Conservation (phyloP, 1,140 invertebrate genomes). For the Drosophila pruinosa region DNA sequence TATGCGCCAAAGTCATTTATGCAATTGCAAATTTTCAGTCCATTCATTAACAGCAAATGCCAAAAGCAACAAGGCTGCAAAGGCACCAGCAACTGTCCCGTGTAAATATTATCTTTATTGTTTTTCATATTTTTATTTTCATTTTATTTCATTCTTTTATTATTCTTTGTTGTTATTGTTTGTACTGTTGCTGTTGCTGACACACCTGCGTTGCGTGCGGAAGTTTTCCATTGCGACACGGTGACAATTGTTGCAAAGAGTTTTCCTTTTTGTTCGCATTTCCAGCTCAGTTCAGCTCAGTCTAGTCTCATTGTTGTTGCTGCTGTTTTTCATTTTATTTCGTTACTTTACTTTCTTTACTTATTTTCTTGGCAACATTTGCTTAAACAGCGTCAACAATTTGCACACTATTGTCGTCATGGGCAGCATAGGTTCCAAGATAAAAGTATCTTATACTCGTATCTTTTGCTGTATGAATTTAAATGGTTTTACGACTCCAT, state of each 20-base stretch:
- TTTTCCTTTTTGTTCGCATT: slow-evolving; percentile 4
- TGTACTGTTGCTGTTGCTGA: slow-evolving; percentile 29
- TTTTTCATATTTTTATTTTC: slow-evolving; percentile 41
- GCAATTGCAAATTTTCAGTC: slow-evolving; percentile 51
- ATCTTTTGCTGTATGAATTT: slow-evolving; percentile 60
- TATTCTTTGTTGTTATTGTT: slow-evolving; percentile 28
- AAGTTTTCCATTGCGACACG: slow-evolving; percentile 51
- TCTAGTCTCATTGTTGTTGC: background rate
- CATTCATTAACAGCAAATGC: slow-evolving; percentile 50
- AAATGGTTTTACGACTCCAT: slow-evolving; percentile 67
- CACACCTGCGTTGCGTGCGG: slow-evolving; percentile 45
- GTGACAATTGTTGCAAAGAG: slow-evolving; percentile 56
- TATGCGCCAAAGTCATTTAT: slow-evolving; percentile 36
- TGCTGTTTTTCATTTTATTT: slow-evolving; percentile 24
- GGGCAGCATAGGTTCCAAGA: slow-evolving; percentile 24
- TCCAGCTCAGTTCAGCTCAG: background rate
- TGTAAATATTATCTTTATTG: slow-evolving; percentile 68
- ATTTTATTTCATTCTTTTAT: slow-evolving; percentile 27
- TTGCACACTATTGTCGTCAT: slow-evolving; percentile 70
- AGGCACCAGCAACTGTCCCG: slow-evolving; percentile 36
- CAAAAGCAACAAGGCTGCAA: slow-evolving; percentile 9
- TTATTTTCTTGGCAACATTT: slow-evolving; percentile 62
- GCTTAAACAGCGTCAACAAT: slow-evolving; percentile 75
- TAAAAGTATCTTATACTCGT: slow-evolving; percentile 50
- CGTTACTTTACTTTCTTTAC: slow-evolving; percentile 27